Evolutionary conservation across 2,113 vertebrate genomes (phyloP).

Genomic region (Muntiacus muntjak): DNA sequence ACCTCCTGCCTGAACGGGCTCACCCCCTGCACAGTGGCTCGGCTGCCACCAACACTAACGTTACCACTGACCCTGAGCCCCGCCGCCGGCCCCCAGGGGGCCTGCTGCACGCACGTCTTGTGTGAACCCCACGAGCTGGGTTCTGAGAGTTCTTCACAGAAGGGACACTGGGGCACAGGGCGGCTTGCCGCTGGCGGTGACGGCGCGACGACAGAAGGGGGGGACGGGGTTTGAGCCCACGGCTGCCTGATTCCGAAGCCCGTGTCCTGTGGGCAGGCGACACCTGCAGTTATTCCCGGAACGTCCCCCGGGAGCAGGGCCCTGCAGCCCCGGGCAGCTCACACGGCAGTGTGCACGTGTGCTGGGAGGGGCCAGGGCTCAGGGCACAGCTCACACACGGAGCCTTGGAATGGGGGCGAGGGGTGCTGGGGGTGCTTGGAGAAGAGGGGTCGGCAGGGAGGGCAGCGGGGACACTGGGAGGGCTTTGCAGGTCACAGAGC

Average conservation of each 20-base stretch:
- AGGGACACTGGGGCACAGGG: neutral
- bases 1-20: neutral
- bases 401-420: neutral
- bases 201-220: neutral
- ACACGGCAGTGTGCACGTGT: fast-evolving
- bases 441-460: neutral
- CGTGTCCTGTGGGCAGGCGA: fast-evolving
- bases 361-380: neutral
- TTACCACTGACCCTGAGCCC: fast-evolving
- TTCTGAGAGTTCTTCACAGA: fast-evolving
- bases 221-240: neutral
- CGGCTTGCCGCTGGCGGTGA: neutral
- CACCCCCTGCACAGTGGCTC: fast-evolving
- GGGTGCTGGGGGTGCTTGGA: neutral
- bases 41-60: fast-evolving
- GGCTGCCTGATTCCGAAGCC: neutral
- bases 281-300: fast-evolving
- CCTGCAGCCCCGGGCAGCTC: neutral
- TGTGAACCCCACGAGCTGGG: neutral
- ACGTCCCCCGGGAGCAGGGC: no score
- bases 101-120: neutral
- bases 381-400: no score
- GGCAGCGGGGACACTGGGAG: neutral
- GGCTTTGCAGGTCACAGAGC: neutral
- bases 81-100: fast-evolving